Base-by-base conservation (phyloP, 2,888 invertebrate genomes). In the Nematopogon swammerdamellus region DNA sequence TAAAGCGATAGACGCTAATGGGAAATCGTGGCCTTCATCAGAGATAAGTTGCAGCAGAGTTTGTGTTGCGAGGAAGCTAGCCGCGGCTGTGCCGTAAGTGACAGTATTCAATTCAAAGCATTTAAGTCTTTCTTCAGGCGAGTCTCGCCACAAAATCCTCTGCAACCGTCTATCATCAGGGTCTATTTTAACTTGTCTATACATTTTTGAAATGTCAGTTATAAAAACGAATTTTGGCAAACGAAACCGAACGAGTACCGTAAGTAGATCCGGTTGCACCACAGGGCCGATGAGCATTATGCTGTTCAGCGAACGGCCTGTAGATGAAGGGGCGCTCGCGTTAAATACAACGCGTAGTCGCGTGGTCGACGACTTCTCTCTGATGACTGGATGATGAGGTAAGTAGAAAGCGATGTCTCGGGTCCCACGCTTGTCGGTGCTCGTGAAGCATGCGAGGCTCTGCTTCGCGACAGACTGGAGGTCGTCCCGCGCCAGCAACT, bases 151-250 rank as follows among this genome's bases (percentile, higher is more conserved):
- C 1, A 60, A 48, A 1, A 62, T 58, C 11, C 56, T 46, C 46
- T 61, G 62, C 16, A 53, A 53, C 19, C 54, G 44, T 5, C 53
- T 25, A 48, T 64, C 57, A 1, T 56, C 48, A 4, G 54, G 44
- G 4, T 49, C 17, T 2, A 63, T 55, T 5, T 49, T 51, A 3
- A 62, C 52, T 51, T 60, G 58, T 0, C 61, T 47, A 43, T 61
- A 65, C 62, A 65, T 64, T 52, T 64, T 60, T 6, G 56, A 48
- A 10, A 63, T 55, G 44, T 60, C 62, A 1, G 60, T 57, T 1
- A 56, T 54, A 1, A 63, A 44, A 18, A 54, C 56, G 1, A 60
- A 51, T 1, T 50, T 52, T 46, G 58, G 46, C 1, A 10, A 30
- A 20, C 61, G 47, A 58, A 62, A 62, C 10, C 57, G 48, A 51